Evolutionary conservation across 2,113 vertebrate species (phyloP), one percentile per base, ranked within the genome.

Genomic region (Corapipo altera): DNA sequence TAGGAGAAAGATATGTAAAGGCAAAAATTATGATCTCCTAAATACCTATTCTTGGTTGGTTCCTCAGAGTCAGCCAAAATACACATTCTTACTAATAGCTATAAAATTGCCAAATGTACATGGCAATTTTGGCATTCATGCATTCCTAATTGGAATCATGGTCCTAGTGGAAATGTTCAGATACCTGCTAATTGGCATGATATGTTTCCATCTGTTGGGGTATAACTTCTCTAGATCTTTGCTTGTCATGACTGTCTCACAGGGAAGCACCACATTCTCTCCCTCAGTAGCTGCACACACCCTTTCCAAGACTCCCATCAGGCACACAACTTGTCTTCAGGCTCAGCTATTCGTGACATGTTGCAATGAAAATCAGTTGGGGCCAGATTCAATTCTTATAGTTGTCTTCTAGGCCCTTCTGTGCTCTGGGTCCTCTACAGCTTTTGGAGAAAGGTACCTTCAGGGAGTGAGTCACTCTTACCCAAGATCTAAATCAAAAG

Each of bases 401-500:
- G 51, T 6, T 43, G 27, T 12, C 46, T 73, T 76, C 85, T 58
- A 87, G 57, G 6, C 9, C 20, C 22, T 6, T 8, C 33, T 89
- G 15, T 58, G 22, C 7, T 11, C 8, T 35, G 20, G 35, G 26
- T 59, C 33, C 26, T 64, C n/a, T 30, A 14, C 5, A 21, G 16
- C 12, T 65, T 88, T 83, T 78, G 43, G 59, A 83, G 37, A 92
- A 93, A 74, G 86, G 46, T 76, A 88, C 72, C 83, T 93, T 95
- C 35, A 89, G 73, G 65, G 69, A 51, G 27, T 84, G 85, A 95
- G 76, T 95, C 91, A 93, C 73, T 74, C 59, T 74, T 86, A 67
- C 69, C 79, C 67, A 84, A 86, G 55, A 77, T 20, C 33, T 93
- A 86, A 89, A 95, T 95, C 69, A 86, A 80, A 87, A 84, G 23